These are phyloP conservation scores for Thryonomys swinderianus DNA, from an alignment of 2,113 vertebrate genomes.

Conservation along the genomic window DNA sequence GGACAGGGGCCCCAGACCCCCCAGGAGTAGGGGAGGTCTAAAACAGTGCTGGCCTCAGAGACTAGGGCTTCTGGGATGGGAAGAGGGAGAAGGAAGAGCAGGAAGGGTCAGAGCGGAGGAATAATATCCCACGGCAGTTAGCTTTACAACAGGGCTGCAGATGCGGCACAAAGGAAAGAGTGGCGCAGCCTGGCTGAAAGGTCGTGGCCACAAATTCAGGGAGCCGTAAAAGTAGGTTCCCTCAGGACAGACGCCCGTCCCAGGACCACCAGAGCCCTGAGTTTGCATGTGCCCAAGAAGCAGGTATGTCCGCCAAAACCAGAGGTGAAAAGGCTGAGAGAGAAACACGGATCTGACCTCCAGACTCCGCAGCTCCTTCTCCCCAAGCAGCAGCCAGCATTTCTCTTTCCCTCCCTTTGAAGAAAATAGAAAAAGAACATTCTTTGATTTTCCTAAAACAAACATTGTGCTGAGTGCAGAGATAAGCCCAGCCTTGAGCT, in stretches of 20 bases:
- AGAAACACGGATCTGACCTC: background rate
- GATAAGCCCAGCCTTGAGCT: conserved; percentile 44
- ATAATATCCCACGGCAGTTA: too few species aligned
- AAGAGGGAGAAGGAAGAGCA: background rate
- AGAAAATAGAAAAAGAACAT: conserved; percentile 58
- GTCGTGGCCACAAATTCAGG: background rate
- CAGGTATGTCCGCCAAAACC: background rate
- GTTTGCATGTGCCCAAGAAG: background rate
- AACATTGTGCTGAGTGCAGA: conserved; percentile 45
- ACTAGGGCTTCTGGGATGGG: background rate
- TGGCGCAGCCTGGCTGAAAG: background rate
- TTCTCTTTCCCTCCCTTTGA: conserved; percentile 47
- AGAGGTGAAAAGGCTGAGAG: background rate
- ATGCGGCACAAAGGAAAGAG: background rate
- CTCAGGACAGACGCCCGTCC: background rate
- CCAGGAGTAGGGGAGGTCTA: background rate
- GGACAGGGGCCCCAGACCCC: background rate
- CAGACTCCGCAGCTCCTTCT: background rate
- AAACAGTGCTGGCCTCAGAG: background rate
- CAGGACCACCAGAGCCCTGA: background rate
- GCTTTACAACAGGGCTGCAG: background rate
- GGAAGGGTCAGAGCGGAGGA: background rate
- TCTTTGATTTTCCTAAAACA: conserved; percentile 78
- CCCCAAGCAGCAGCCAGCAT: background rate
- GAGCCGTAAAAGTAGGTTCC: background rate